These are phyloP conservation scores for Varanus komodoensis DNA, from an alignment of 2,113 vertebrate species.

Conservation along the genomic window DNA sequence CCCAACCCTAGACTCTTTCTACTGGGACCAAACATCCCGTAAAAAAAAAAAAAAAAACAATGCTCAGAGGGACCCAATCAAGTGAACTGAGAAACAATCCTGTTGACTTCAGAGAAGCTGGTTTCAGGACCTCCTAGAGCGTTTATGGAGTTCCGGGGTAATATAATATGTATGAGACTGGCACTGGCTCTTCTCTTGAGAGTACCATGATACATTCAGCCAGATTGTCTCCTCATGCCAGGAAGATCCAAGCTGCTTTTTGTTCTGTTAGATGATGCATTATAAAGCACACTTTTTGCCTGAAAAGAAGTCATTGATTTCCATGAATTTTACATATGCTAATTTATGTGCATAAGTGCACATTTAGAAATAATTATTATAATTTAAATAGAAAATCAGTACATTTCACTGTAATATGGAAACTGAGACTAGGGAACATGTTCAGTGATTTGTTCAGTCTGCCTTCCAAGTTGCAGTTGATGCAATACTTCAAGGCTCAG, in stretches of 20 bases:
- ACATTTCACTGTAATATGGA: no score
- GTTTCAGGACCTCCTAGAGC: conserved; percentile 1
- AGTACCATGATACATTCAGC: not conserved
- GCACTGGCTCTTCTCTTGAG: not conserved
- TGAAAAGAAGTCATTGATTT: no score
- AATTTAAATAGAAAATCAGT: no score
- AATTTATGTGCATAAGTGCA: no score
- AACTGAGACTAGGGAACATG: no score
- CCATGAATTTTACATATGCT: no score
- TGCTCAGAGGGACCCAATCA: not conserved
- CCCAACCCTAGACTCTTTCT: not conserved
- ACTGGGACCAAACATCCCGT: not conserved
- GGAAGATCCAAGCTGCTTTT: not conserved
- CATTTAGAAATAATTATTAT: no score
- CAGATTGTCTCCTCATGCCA: not conserved
- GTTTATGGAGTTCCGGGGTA: not conserved
- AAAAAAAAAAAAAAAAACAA: conserved; percentile 6
- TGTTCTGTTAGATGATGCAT: not conserved
- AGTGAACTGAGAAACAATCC: not conserved
- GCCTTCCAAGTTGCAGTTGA: no score
- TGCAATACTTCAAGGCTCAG: no score
- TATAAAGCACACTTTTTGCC: not conserved
- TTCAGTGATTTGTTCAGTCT: no score
- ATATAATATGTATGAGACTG: not conserved
- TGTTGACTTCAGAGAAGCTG: conserved; percentile 11